Evolutionary conservation across 2,113 vertebrate genomes (phyloP), one percentile per base, ranked within the genome.

Genomic region (Stegastes partitus): DNA sequence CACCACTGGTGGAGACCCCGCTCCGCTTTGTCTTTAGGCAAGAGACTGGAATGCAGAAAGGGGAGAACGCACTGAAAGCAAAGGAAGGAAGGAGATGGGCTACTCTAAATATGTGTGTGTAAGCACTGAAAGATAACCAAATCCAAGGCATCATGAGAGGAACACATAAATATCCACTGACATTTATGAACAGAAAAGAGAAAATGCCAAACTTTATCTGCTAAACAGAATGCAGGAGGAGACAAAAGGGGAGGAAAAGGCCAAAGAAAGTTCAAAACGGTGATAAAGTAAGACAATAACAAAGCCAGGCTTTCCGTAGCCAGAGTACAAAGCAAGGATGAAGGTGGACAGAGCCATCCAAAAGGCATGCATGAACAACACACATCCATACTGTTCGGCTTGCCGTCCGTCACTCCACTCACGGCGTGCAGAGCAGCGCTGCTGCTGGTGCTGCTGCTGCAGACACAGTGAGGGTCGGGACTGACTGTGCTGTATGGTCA

Each of bases 351-450:
- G 53, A 88, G 87, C 67, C 77, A 77, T 86, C 82, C 63, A 81
- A 81, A 91, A 93, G 86, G 88, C 90, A 93, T 94, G 93, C 93
- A 92, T 58, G 82, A 91, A 77, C 68, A 51, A 86, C 79, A 68
- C 89, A 82, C 87, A 86, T 87, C 89, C 85, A 55, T 44, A 79
- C 79, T 23, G 88, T 77, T 78, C 31, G 57, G 77, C 73, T 66
- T 11, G 78, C 68, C 65, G 83, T 92, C 91, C 91, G 86, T 92
- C 91, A 92, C 83, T 90, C 91, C 91, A 21, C 90, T 91, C 87
- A 74, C 79, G 56, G 61, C 61, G 69, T 72, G 79, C 77, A 68
- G 74, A 80, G 82, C 87, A 68, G 79, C 73, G 26, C 79, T 31
- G 61, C 76, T 25, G 63, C 69, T 18, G 57, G 18, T 18, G 81